phyloP scores from a whole-genome alignment of 2,797 vertebrate genomes.

The Dicrostonyx torquatus region DNA sequence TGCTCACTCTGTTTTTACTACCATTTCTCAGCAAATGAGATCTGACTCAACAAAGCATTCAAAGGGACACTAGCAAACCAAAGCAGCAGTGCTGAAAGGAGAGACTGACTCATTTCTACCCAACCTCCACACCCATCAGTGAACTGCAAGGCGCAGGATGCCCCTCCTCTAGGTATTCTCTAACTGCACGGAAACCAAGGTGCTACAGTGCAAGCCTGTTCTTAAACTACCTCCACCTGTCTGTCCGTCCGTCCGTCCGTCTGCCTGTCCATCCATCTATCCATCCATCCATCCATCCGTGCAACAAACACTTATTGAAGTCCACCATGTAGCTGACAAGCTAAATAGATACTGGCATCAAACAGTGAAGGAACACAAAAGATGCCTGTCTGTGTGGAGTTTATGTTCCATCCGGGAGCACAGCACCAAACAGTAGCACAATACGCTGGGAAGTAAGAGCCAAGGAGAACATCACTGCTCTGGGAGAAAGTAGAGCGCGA shows the following conservation, averaged over 20 bases:
- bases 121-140: neutral
- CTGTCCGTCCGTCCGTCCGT: neutral
- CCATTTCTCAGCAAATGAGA: constrained; percentile 17
- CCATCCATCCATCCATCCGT: neutral
- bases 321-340: neutral
- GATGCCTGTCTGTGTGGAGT: neutral
- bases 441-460: neutral
- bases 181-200: neutral
- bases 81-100: neutral
- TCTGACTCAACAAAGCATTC: neutral
- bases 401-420: neutral
- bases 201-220: neutral
- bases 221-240: neutral
- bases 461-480: neutral
- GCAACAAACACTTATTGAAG: neutral
- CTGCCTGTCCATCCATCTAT: neutral
- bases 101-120: neutral
- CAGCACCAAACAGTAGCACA: neutral
- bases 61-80: neutral
- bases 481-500: neutral
- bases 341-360: neutral
- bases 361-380: neutral
- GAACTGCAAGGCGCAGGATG: neutral
- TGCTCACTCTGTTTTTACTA: neutral
- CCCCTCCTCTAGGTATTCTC: too few species aligned